Conservation (phyloP, 2,888 invertebrate species). For the Cheilosia variabilis region DNA sequence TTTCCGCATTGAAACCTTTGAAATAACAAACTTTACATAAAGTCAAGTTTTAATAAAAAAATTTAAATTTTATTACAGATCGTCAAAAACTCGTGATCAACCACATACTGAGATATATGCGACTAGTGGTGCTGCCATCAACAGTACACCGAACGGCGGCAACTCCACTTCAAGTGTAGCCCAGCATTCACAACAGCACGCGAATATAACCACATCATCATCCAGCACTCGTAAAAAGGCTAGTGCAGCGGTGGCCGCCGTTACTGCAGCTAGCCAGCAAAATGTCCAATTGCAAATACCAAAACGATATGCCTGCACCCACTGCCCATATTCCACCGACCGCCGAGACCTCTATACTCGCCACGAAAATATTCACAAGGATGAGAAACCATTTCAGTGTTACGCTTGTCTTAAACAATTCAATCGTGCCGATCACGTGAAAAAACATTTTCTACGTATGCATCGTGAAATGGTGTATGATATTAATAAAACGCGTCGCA, state of each 20-base stretch:
- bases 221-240: constrained; percentile 62
- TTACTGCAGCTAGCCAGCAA: constrained; percentile 75
- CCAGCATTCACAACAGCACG: constrained; percentile 62
- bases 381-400: constrained; percentile 97
- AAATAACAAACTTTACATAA: neutral
- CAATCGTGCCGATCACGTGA: constrained; percentile 96
- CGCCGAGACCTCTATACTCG: constrained; percentile 94
- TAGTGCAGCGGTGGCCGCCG: constrained; percentile 63
- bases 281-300: constrained; percentile 82
- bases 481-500: constrained; percentile 90
- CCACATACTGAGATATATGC: constrained; percentile 78
- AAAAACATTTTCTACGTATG: constrained; percentile 96
- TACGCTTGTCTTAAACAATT: constrained; percentile 96
- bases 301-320: constrained; percentile 93
- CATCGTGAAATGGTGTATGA: constrained; percentile 95
- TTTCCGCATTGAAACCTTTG: too few relatives aligned
- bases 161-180: constrained; percentile 71
- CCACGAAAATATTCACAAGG: constrained; percentile 96
- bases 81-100: constrained; percentile 81
- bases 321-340: constrained; percentile 96
- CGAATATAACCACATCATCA: constrained; percentile 53
- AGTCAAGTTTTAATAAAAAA: neutral
- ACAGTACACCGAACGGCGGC: constrained; percentile 76
- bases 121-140: constrained; percentile 79
- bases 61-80: constrained; percentile 76